Evolutionary conservation across 2,888 invertebrate species (phyloP), one percentile per base, ranked within the genome.

Genomic region (Athrips mouffetella): DNA sequence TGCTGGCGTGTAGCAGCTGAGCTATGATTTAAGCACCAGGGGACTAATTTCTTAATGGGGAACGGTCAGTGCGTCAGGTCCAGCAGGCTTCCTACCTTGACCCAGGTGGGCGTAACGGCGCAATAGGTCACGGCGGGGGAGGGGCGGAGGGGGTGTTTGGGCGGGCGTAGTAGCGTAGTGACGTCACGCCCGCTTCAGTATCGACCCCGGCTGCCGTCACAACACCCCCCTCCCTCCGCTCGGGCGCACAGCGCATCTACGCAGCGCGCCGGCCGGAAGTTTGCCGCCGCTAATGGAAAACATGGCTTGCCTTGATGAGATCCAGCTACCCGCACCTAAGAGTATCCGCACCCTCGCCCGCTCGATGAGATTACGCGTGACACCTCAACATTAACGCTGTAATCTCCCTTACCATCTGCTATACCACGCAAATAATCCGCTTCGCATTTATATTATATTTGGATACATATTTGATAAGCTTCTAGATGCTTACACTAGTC

Each of bases 161-260:
- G 77, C 80, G 82, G 82, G 81, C 76, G 83, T 86, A 87, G 86
- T 86, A 86, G 80, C 81, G 86, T 88, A 85, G 77, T 87, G 88
- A 86, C 87, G 88, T 88, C 86, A 86, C 67, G 73, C 71, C 73
- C 76, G 67, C 64, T 84, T 83, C 84, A 84, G 84, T 85, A 79
- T 82, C 72, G 60, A 58, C 58, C 61, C 29, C 84, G 83, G 13
- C 20, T 72, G 61, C 59, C 58, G 61, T 66, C 77, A 85, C 85
- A 84, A 84, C 84, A 87, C 67, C 86, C 85, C 82, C 84, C 76
- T 70, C 80, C 76, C 61, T 73, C 62, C 48, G 49, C 56, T 55
- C 55, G 49, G 53, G 59, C 65, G 60, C 63, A 37, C 53, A 63
- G 69, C 68, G 70, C 82, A 82, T 66, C 83, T 83, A 81, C 86